These are phyloP conservation scores for Anguilla pacifica DNA, from an alignment of 2,797 vertebrate genomes.

Conservation along the genomic window DNA sequence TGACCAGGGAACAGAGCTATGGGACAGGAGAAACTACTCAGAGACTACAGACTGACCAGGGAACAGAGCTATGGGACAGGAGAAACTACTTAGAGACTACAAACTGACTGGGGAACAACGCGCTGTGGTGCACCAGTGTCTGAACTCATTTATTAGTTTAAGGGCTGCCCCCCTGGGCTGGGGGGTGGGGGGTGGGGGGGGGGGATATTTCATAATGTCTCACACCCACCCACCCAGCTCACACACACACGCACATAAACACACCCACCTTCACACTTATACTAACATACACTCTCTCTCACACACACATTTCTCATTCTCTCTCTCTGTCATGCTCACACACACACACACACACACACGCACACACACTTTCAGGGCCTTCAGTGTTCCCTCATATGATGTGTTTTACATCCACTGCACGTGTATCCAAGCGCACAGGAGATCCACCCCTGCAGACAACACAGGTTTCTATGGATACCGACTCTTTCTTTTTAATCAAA, in stretches of 20 bases:
- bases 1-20: too few relatives aligned
- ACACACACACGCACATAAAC: constrained; percentile 15
- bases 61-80: too few relatives aligned
- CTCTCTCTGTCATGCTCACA: background rate
- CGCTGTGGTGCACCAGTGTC: constrained; percentile 63
- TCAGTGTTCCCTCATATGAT: constrained; percentile 19
- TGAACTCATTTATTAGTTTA: constrained; percentile 67
- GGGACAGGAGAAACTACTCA: too few relatives aligned
- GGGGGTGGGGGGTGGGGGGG: too few relatives aligned
- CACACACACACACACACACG: background rate
- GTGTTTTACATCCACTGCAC: background rate
- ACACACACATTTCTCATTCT: background rate
- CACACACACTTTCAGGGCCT: background rate
- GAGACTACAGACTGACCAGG: too few relatives aligned
- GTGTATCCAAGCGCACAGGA: constrained; percentile 16
- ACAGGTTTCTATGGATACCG: constrained; percentile 39
- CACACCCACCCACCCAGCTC: constrained; percentile 28
- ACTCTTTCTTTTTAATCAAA: constrained; percentile 17
- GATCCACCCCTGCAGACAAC: constrained; percentile 2
- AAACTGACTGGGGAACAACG: constrained; percentile 35
- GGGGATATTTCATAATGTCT: background rate
- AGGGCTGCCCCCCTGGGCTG: constrained; percentile 46
- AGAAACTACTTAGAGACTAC: too few relatives aligned
- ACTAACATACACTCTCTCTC: constrained; percentile 45
- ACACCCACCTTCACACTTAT: background rate